A percentile compares a stretch with the other conserved stretches of the same genome.
phyloP scores from a whole-genome alignment of 2,888 invertebrate genomes.

The Cantharis flavilabris region DNA sequence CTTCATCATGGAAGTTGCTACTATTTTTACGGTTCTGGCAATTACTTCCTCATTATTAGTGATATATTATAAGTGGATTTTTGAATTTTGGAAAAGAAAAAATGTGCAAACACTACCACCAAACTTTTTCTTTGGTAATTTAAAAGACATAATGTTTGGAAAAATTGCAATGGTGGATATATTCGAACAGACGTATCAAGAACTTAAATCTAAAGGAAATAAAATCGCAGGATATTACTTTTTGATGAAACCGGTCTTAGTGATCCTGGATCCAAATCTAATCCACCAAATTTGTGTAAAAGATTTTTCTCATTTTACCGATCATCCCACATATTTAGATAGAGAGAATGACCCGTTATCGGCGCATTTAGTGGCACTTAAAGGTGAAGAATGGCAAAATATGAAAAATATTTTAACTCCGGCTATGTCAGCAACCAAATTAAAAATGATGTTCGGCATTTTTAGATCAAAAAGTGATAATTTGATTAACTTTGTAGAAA shows the following conservation, averaged over 20 bases:
- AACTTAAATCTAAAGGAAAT: conserved; percentile 9
- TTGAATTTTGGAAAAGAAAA: background rate
- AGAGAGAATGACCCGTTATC: conserved; percentile 51
- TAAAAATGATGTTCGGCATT: conserved; percentile 56
- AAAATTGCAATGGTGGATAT: background rate
- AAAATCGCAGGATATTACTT: conserved; percentile 21
- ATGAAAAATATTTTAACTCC: conserved; percentile 58
- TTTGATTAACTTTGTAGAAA: conserved; percentile 36
- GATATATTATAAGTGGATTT: background rate
- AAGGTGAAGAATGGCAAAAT: conserved; percentile 57
- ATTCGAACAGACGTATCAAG: background rate
- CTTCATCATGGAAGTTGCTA: too few species aligned
- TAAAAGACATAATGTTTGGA: background rate
- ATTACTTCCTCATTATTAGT: background rate
- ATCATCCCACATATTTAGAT: conserved; percentile 50
- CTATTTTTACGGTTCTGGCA: background rate
- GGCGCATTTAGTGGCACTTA: conserved; percentile 49
- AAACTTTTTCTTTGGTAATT: background rate
- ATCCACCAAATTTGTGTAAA: conserved; percentile 52
- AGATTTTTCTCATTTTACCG: conserved; percentile 55
- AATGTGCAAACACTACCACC: background rate
- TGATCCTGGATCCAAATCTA: conserved; percentile 47
- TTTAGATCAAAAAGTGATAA: conserved; percentile 49
- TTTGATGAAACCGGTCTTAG: conserved; percentile 15
- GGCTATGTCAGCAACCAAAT: conserved; percentile 58